phyloP scores from a whole-genome alignment of 23 tunicate genomes.

The Halocynthia aurantium region DNA sequence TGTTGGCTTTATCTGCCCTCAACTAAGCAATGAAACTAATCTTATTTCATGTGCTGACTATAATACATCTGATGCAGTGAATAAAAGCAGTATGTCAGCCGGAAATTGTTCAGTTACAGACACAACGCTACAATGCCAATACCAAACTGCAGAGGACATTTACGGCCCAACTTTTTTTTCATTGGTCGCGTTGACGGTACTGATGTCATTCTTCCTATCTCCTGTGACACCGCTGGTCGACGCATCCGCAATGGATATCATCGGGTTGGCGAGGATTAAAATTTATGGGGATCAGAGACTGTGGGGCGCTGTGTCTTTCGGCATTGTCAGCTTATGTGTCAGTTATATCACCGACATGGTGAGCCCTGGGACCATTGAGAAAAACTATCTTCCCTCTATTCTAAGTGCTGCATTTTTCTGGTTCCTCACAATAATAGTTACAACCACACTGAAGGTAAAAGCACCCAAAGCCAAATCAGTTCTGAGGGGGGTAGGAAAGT shows the following conservation, averaged over 20 bases:
- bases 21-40: background rate
- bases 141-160: background rate
- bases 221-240: slow-evolving; percentile 66
- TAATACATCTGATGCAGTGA: background rate
- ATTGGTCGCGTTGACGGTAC: slow-evolving; percentile 34
- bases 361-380: slow-evolving; percentile 8
- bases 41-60: background rate
- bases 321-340: slow-evolving; percentile 35
- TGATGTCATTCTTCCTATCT: slow-evolving; percentile 32
- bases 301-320: slow-evolving; percentile 81
- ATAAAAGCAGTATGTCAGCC: background rate
- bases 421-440: slow-evolving; percentile 1
- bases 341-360: slow-evolving; percentile 17
- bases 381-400: slow-evolving; percentile 11
- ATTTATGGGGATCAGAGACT: slow-evolving; percentile 66
- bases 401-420: slow-evolving; percentile 11
- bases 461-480: slow-evolving; percentile 25
- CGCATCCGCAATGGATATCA: slow-evolving; percentile 57
- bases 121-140: slow-evolving; percentile 3
- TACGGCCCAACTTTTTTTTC: slow-evolving; percentile 53
- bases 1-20: background rate
- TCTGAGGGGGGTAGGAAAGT: background rate
- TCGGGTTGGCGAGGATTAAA: slow-evolving; percentile 31
- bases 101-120: background rate
- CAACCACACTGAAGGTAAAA: slow-evolving; percentile 6